A percentile compares a stretch with the other conserved stretches of the same genome.
phyloP scores from a whole-genome alignment of 2,797 vertebrate genomes.

The Lepus townsendii region DNA sequence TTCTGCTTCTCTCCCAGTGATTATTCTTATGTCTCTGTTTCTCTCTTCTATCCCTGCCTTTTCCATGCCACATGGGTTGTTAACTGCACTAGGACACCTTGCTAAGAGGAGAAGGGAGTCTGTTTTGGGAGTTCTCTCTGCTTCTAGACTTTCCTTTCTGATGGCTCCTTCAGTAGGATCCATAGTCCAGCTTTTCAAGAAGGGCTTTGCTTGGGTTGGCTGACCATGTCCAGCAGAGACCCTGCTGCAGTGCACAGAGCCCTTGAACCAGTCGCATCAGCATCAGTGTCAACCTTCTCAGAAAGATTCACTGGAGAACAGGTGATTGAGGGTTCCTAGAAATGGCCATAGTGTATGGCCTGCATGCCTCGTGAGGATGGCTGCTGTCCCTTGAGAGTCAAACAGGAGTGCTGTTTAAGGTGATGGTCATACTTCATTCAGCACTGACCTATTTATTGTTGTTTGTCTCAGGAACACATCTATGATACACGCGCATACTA shows the following conservation, averaged over 20 bases:
- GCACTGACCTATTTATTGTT: neutral
- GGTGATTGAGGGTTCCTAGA: neutral
- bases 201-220: neutral
- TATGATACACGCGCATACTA: too few species aligned
- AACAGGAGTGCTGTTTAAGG: neutral
- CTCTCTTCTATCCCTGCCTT: neutral
- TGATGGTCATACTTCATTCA: neutral
- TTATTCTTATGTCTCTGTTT: neutral
- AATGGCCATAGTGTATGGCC: neutral
- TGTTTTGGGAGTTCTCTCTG: neutral
- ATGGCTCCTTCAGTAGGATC: neutral
- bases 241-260: neutral
- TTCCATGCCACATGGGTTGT: neutral
- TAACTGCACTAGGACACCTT: neutral
- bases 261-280: accelerated
- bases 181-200: neutral
- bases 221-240: neutral
- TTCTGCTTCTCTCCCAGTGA: neutral
- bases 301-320: accelerated
- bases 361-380: neutral
- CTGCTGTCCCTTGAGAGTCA: neutral
- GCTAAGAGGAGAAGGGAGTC: neutral
- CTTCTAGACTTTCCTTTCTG: neutral
- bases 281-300: neutral
- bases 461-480: neutral